Evolutionary conservation across 2,113 vertebrate species (phyloP).

Genomic region (Scophthalmus maximus): DNA sequence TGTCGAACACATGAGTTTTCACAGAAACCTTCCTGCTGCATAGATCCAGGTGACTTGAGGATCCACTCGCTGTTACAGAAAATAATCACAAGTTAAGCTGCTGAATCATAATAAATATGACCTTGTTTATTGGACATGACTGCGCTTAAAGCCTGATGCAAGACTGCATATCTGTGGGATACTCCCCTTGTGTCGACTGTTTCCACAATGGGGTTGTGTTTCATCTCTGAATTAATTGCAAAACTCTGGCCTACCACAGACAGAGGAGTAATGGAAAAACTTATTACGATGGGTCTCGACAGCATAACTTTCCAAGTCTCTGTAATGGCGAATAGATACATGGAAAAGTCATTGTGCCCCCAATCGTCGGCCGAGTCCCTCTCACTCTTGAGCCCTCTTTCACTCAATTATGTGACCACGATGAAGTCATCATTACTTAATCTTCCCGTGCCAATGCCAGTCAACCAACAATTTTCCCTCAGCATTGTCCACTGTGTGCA

Average conservation of each 20-base stretch:
- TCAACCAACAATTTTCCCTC: slow-evolving; percentile 3
- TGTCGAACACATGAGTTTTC: slow-evolving; percentile 6
- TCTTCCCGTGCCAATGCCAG: neutral
- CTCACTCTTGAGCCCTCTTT: neutral
- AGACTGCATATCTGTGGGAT: slow-evolving; percentile 6
- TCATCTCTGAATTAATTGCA: slow-evolving; percentile 59
- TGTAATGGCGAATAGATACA: slow-evolving; percentile 43
- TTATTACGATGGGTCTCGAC: slow-evolving; percentile 46
- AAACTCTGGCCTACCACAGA: slow-evolving; percentile 45
- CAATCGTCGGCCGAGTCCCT: slow-evolving; percentile 9
- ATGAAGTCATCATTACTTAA: slow-evolving; percentile 54
- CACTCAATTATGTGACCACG: slow-evolving; percentile 17
- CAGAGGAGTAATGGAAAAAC: slow-evolving; percentile 70
- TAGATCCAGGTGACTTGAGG: neutral
- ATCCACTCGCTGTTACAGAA: neutral
- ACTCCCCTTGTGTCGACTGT: slow-evolving; percentile 28
- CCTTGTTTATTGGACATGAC: slow-evolving; percentile 7
- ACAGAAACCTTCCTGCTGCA: neutral
- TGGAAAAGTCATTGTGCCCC: slow-evolving; percentile 67
- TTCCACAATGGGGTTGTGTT: slow-evolving; percentile 41
- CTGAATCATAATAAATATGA: slow-evolving; percentile 5
- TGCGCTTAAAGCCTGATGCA: slow-evolving; percentile 24
- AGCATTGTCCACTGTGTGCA: slow-evolving; percentile 20
- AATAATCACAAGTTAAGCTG: neutral
- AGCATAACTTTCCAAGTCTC: slow-evolving; percentile 57